These are phyloP conservation scores for Platichthys flesus DNA, from an alignment of 2,113 vertebrate species.

Conservation along the genomic window DNA sequence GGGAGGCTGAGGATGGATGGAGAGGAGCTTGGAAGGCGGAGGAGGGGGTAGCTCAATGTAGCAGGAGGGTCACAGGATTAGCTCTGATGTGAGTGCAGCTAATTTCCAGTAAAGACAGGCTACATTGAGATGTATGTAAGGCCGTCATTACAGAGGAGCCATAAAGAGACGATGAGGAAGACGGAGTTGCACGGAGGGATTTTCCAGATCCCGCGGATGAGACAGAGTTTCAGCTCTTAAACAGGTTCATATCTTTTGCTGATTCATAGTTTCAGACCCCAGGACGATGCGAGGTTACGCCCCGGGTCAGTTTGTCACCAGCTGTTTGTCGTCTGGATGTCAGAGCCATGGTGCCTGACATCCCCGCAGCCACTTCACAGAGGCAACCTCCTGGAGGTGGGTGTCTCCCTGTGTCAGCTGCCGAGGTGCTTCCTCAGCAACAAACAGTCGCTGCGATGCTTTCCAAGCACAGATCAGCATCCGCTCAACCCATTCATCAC, in stretches of 20 bases:
- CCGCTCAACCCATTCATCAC: conserved; percentile 61
- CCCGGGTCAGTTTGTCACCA: neutral
- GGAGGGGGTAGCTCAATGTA: conserved; percentile 4
- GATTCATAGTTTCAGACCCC: conserved; percentile 26
- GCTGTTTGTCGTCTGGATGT: neutral
- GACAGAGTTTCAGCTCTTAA: neutral
- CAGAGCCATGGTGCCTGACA: neutral
- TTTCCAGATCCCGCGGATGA: neutral
- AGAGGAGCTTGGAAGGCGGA: neutral
- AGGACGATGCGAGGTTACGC: neutral
- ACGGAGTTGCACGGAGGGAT: neutral
- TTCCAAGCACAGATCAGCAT: conserved; percentile 65
- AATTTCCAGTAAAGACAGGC: conserved; percentile 22
- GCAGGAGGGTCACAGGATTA: conserved; percentile 28
- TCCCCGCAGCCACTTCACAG: conserved; percentile 3
- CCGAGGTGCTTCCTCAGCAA: conserved; percentile 38
- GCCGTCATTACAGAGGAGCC: neutral
- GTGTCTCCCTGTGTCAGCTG: conserved; percentile 45
- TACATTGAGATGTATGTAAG: neutral
- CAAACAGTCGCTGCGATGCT: conserved; percentile 38
- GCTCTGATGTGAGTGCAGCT: conserved; percentile 30
- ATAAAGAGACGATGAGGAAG: conserved; percentile 12
- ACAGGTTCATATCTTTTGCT: neutral
- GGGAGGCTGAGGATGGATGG: conserved; percentile 20
- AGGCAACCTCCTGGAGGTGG: conserved; percentile 29